phyloP scores from a whole-genome alignment of 1,140 invertebrate genomes.

The Zeugodacus cucurbitae region DNA sequence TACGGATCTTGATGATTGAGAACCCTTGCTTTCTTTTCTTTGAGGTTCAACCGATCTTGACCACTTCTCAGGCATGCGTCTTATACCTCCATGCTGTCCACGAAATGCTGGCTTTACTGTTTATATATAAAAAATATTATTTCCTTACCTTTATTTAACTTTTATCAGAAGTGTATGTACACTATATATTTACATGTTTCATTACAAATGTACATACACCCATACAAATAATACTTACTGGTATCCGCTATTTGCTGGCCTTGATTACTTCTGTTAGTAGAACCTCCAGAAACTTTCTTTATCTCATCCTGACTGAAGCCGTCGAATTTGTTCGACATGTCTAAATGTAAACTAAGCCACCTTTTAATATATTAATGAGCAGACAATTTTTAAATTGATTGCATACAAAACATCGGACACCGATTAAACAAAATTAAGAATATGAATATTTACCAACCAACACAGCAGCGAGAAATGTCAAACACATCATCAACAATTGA shows the following conservation, averaged over 20 bases:
- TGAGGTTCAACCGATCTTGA: conserved; percentile 39
- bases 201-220: not conserved
- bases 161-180: not conserved
- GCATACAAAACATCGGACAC: not conserved
- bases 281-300: conserved; percentile 58
- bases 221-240: conserved; percentile 49
- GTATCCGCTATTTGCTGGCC: conserved; percentile 45
- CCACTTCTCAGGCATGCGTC: conserved; percentile 60
- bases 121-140: not conserved
- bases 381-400: not conserved
- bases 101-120: conserved; percentile 53
- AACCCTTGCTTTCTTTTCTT: conserved; percentile 50
- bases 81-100: conserved; percentile 56
- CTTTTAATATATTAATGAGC: not conserved
- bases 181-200: not conserved
- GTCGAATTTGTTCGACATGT: conserved; percentile 65
- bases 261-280: conserved; percentile 40
- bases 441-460: conserved; percentile 41
- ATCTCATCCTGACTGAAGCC: conserved; percentile 68
- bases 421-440: not conserved
- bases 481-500: conserved; percentile 42
- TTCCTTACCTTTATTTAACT: too few species aligned
- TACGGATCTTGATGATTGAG: not conserved
- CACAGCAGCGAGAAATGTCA: conserved; percentile 29
- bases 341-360: not conserved